A percentile compares a stretch with the other conserved stretches of the same genome.
Evolutionary conservation across 2,797 vertebrate genomes (phyloP).

Genomic region (Anableps anableps): DNA sequence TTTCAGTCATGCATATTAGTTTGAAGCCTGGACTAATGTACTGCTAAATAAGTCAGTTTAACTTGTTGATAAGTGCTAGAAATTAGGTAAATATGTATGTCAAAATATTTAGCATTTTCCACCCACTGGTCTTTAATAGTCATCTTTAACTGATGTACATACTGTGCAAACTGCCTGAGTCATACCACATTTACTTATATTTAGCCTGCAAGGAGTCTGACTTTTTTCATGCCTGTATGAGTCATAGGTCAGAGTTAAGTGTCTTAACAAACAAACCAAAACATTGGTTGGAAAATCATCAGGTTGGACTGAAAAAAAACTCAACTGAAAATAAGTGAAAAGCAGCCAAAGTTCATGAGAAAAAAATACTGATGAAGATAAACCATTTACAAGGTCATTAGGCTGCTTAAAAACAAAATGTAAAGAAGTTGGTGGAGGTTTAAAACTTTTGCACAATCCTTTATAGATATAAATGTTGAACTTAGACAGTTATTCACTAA

Average conservation of each 20-base stretch:
- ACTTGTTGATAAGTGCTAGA: not conserved
- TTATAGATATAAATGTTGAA: not conserved
- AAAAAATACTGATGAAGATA: not conserved
- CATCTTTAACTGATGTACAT: not conserved
- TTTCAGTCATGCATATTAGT: not conserved
- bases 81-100: not conserved
- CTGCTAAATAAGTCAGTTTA: not conserved
- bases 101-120: not conserved
- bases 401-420: not conserved
- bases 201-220: conserved; percentile 5
- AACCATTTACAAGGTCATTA: not conserved
- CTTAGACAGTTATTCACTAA: not conserved
- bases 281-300: not conserved
- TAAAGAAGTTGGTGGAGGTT: not conserved
- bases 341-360: not conserved
- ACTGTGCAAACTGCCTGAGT: not conserved
- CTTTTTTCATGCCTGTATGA: conserved; percentile 8
- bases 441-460: not conserved
- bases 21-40: not conserved
- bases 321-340: not conserved
- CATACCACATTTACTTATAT: conserved; percentile 6
- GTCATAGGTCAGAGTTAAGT: conserved; percentile 11
- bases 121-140: not conserved
- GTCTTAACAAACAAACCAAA: not conserved
- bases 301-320: not conserved